Percentiles rank a stretch among this genome's conserved stretches.
Evolutionary conservation across 2,888 invertebrate genomes (phyloP).

Genomic region (Lasioglossum zephyrum): DNA sequence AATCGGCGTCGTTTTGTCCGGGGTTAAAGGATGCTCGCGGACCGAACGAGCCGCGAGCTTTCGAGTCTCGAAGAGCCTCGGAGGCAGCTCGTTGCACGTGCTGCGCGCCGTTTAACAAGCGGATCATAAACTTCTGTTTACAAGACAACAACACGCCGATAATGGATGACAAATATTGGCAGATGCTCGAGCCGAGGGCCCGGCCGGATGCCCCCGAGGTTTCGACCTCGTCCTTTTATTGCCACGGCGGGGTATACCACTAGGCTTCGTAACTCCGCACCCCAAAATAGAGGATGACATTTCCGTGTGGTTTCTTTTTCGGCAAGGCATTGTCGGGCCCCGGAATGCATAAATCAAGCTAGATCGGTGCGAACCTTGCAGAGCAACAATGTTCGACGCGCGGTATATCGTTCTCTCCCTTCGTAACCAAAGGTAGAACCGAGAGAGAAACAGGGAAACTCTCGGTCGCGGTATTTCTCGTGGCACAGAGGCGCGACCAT

Average conservation of each 20-base stretch:
- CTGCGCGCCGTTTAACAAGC: slow-evolving; percentile 70
- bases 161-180: slow-evolving; percentile 84
- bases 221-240: slow-evolving; percentile 63
- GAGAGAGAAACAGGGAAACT: slow-evolving; percentile 51
- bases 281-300: slow-evolving; percentile 75
- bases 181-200: slow-evolving; percentile 77
- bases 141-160: slow-evolving; percentile 74
- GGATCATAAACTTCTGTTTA: slow-evolving; percentile 80
- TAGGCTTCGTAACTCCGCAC: slow-evolving; percentile 55
- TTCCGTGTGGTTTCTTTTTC: slow-evolving; percentile 73
- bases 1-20: slow-evolving; percentile 27
- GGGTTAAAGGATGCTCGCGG: slow-evolving; percentile 28
- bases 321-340: slow-evolving; percentile 72
- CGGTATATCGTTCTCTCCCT: slow-evolving; percentile 22
- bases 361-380: slow-evolving; percentile 71
- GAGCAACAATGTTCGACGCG: slow-evolving; percentile 80
- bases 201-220: slow-evolving; percentile 38
- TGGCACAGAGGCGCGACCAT: slow-evolving; percentile 82
- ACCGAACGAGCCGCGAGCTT: slow-evolving; percentile 5
- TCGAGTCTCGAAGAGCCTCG: not conserved
- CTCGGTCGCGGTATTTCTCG: slow-evolving; percentile 66
- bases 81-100: slow-evolving; percentile 50
- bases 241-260: slow-evolving; percentile 16
- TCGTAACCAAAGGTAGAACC: slow-evolving; percentile 20
- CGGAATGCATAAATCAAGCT: slow-evolving; percentile 82